phyloP scores from a whole-genome alignment of 37 sponge, comb jelly and placozoan species.

The Dysidea cf. avara region DNA sequence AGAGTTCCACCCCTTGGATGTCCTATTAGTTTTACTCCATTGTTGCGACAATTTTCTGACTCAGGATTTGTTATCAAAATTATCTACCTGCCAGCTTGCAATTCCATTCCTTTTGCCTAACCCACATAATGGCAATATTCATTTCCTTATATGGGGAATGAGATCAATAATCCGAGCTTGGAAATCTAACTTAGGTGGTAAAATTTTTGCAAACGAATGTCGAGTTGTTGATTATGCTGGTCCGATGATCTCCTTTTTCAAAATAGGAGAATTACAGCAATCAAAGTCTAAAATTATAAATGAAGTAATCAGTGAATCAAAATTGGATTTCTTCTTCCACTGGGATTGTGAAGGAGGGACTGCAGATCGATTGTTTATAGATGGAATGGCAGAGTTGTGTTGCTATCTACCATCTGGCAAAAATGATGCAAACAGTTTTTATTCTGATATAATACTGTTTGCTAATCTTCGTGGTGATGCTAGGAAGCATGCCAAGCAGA shows the following conservation, averaged over 20 bases:
- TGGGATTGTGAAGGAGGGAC: constrained; percentile 29
- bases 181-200: background rate
- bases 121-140: constrained; percentile 11
- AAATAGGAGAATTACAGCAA: constrained; percentile 13
- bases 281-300: constrained; percentile 49
- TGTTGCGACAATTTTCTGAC: constrained; percentile 32
- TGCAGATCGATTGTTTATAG: background rate
- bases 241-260: constrained; percentile 32
- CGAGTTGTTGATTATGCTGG: constrained; percentile 15
- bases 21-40: constrained; percentile 13
- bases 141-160: constrained; percentile 18
- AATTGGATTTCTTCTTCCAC: constrained; percentile 26
- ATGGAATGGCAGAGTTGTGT: constrained; percentile 25
- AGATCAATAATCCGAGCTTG: constrained; percentile 27
- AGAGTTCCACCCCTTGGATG: constrained; percentile 31
- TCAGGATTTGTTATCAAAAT: constrained; percentile 12
- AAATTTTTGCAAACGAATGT: background rate
- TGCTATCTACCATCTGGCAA: constrained; percentile 29
- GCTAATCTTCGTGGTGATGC: constrained; percentile 42
- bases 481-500: constrained; percentile 5
- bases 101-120: constrained; percentile 31
- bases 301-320: constrained; percentile 10
- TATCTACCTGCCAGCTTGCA: constrained; percentile 39
- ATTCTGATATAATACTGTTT: constrained; percentile 31
- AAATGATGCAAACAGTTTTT: background rate